Evolutionary conservation across 2,113 vertebrate species (phyloP).

Genomic region (Daubentonia madagascariensis): DNA sequence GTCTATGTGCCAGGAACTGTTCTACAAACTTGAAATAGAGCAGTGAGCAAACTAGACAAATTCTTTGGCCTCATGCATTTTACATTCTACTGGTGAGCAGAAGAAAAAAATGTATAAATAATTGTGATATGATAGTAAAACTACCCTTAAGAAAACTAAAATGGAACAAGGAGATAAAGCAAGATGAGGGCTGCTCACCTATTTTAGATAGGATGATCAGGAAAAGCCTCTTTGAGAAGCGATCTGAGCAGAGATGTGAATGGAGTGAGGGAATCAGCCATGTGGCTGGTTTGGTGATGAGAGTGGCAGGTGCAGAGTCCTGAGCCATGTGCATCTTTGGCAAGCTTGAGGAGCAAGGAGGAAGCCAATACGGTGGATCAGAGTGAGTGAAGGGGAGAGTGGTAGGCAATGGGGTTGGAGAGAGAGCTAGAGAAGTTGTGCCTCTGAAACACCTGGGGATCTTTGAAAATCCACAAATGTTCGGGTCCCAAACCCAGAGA

Average conservation of each 20-base stretch:
- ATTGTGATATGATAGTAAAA: neutral
- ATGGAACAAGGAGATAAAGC: neutral
- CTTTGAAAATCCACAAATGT: neutral
- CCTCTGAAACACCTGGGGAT: neutral
- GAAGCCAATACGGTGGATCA: neutral
- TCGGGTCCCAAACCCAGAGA: neutral
- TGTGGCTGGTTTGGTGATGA: neutral
- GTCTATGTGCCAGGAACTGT: neutral
- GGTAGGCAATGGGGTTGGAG: accelerated
- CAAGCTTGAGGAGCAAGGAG: neutral
- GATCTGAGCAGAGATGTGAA: neutral
- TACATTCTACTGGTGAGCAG: neutral
- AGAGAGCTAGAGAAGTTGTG: neutral
- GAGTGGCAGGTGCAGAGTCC: neutral
- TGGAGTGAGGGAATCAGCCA: neutral
- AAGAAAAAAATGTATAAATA: neutral
- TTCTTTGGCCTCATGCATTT: neutral
- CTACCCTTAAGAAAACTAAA: neutral
- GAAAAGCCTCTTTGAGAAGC: neutral
- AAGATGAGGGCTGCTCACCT: neutral
- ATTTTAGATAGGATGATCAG: neutral
- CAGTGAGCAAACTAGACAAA: neutral
- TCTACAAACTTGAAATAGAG: neutral
- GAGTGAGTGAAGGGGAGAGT: neutral
- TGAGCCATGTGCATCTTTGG: neutral